Conservation (phyloP, 2,113 vertebrate genomes). For the Bettongia penicillata region DNA sequence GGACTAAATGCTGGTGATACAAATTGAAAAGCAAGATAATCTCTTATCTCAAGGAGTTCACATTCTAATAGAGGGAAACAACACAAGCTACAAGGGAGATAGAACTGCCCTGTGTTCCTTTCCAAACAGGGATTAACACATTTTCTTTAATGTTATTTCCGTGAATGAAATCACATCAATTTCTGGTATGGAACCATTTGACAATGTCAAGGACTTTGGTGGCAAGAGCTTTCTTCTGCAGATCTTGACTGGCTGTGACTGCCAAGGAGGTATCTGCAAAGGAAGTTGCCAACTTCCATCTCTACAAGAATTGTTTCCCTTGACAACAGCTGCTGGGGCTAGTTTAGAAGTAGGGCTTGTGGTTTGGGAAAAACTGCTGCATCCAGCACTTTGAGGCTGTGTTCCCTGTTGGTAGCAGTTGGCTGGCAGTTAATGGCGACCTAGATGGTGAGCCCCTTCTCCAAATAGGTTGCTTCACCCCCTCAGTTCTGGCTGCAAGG, state of each 20-base stretch:
- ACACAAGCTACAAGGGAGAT: background rate
- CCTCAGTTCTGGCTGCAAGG: background rate
- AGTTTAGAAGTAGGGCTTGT: background rate
- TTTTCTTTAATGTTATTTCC: background rate
- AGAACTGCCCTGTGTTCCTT: background rate
- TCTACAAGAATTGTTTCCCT: background rate
- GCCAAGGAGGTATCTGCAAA: background rate
- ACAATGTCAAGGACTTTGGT: background rate
- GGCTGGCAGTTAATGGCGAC: background rate
- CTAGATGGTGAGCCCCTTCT: background rate
- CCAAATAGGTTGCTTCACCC: background rate
- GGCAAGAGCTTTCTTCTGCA: background rate
- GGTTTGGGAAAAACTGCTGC: background rate
- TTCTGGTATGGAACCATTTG: background rate
- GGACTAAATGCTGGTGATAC: background rate
- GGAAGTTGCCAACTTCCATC: background rate
- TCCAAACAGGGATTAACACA: background rate
- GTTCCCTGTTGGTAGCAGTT: background rate
- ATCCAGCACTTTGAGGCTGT: background rate
- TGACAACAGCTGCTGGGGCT: background rate
- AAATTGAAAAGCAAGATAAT: background rate
- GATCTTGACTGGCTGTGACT: background rate
- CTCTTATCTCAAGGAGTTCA: background rate
- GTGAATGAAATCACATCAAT: background rate
- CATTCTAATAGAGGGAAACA: background rate